Percentiles rank a stretch among this genome's conserved stretches.
Conservation (phyloP, 1,140 invertebrate species). For the Colletes gigas region DNA sequence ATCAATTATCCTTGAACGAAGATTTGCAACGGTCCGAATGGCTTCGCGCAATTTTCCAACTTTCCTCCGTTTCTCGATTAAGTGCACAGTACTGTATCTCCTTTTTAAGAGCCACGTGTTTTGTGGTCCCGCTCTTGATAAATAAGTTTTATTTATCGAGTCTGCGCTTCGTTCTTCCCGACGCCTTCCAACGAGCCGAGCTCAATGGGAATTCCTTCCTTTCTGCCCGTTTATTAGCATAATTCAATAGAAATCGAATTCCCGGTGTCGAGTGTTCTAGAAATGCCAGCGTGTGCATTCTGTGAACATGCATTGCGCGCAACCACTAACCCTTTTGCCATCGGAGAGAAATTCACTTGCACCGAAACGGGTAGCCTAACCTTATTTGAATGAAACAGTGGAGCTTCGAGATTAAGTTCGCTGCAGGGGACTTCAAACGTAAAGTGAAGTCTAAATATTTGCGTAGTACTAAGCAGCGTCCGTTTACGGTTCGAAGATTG, state of each 20-base stretch:
- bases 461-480: no score
- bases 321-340: conserved; percentile 11
- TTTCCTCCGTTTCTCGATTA: no score
- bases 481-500: no score
- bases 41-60: no score
- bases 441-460: neutral
- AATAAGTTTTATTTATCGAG: conserved; percentile 13
- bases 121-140: neutral
- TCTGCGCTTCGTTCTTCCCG: neutral
- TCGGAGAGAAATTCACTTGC: neutral
- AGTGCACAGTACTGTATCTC: no score
- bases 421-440: neutral
- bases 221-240: conserved; percentile 36
- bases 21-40: no score
- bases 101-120: neutral
- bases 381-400: conserved; percentile 9
- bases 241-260: conserved; percentile 47
- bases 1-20: no score
- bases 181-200: no score
- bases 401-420: conserved; percentile 19
- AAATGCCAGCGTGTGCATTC: conserved; percentile 8
- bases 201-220: conserved; percentile 15
- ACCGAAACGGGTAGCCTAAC: neutral
- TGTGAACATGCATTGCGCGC: neutral
- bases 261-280: neutral